A percentile compares a stretch with the other conserved stretches of the same genome.
Conservation (phyloP, 37 sponge, comb jelly and placozoan species). For the Mnemiopsis leidyi region DNA sequence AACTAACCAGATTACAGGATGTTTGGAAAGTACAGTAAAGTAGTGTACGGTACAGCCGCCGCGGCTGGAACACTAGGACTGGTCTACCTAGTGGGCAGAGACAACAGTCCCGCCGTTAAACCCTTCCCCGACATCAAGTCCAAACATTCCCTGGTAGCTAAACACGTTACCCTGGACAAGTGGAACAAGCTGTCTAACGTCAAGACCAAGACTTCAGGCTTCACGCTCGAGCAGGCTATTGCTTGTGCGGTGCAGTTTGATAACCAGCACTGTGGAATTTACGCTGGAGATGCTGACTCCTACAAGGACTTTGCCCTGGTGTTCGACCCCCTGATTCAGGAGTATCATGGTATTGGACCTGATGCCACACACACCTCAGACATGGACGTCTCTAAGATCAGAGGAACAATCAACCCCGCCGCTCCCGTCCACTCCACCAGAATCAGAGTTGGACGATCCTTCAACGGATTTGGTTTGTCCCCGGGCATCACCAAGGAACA, state of each 20-base stretch:
- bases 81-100: conserved; percentile 4
- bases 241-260: conserved; percentile 26
- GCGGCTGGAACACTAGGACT: conserved; percentile 45
- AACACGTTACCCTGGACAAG: conserved; percentile 44
- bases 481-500: conserved; percentile 69
- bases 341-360: conserved; percentile 71
- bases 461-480: conserved; percentile 72
- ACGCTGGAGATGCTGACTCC: conserved; percentile 79
- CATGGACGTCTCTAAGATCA: conserved; percentile 73
- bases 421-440: conserved; percentile 70
- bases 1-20: background rate
- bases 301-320: conserved; percentile 77
- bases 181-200: conserved; percentile 46
- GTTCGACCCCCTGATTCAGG: conserved; percentile 79
- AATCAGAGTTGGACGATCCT: conserved; percentile 73
- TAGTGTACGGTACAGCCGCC: conserved; percentile 56
- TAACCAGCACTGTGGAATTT: conserved; percentile 67
- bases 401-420: conserved; percentile 68
- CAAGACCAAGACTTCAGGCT: conserved; percentile 44
- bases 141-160: conserved; percentile 36
- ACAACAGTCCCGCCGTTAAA: background rate
- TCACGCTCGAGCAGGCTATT: conserved; percentile 24
- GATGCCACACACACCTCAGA: conserved; percentile 75
- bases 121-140: conserved; percentile 64
- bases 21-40: conserved; percentile 59